phyloP scores from a whole-genome alignment of 1,140 invertebrate genomes.

The Bombus difficillimus region DNA sequence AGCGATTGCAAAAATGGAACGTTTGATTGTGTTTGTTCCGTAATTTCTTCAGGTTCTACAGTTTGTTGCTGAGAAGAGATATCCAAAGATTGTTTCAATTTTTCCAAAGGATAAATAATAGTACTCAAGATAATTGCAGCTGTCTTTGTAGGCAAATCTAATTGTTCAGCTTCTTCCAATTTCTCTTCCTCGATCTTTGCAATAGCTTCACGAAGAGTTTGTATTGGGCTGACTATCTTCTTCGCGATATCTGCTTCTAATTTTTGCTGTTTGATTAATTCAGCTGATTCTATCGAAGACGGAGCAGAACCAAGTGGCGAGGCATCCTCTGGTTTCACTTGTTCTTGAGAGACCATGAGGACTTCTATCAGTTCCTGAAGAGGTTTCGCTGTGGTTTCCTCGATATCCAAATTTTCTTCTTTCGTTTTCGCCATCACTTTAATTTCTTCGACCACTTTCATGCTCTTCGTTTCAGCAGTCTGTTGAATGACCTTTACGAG shows the following conservation, averaged over 20 bases:
- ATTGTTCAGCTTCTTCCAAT: slow-evolving; percentile 19
- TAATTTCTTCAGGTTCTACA: neutral
- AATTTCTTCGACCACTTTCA: slow-evolving; percentile 26
- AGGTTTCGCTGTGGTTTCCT: slow-evolving; percentile 67
- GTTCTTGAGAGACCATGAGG: slow-evolving; percentile 63
- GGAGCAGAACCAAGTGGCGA: slow-evolving; percentile 20
- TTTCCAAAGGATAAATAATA: slow-evolving; percentile 51
- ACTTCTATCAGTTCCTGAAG: slow-evolving; percentile 71
- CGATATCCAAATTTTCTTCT: slow-evolving; percentile 62
- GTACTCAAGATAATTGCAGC: slow-evolving; percentile 15
- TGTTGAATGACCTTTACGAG: neutral
- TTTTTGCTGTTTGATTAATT: neutral
- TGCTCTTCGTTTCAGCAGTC: slow-evolving; percentile 9
- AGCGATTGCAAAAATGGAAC: neutral
- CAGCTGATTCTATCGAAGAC: slow-evolving; percentile 12
- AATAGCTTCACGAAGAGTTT: slow-evolving; percentile 30
- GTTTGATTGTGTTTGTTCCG: neutral
- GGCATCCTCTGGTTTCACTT: slow-evolving; percentile 21
- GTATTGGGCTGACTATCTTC: slow-evolving; percentile 26
- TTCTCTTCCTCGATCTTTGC: slow-evolving; percentile 33
- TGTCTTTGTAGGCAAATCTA: neutral
- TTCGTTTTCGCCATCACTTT: slow-evolving; percentile 25
- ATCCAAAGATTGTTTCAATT: slow-evolving; percentile 35
- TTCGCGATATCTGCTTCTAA: slow-evolving; percentile 6
- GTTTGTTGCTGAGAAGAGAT: slow-evolving; percentile 20